Conservation (phyloP, 2,113 vertebrate species). For the Fulica atra region DNA sequence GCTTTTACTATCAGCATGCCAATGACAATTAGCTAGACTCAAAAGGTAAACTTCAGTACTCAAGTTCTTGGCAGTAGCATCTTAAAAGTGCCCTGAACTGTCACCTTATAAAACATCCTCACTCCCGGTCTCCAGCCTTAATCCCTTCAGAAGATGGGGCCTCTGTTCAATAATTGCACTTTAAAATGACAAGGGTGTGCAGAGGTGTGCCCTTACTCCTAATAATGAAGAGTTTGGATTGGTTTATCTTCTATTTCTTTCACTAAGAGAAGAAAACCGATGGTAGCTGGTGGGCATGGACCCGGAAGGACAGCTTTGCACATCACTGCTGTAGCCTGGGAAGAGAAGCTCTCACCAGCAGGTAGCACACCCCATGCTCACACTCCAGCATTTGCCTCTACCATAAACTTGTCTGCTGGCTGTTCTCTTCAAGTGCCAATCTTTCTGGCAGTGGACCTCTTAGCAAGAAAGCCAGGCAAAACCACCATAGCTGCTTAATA, state of each 20-base stretch:
- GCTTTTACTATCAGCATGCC: neutral
- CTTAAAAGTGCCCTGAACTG: neutral
- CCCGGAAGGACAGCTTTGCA: neutral
- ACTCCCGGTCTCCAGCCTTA: neutral
- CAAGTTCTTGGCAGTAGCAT: neutral
- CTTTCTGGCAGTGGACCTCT: neutral
- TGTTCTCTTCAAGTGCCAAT: neutral
- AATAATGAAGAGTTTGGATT: neutral
- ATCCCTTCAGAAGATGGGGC: neutral
- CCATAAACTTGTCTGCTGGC: neutral
- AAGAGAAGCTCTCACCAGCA: neutral
- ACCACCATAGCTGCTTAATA: neutral
- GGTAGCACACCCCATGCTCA: neutral
- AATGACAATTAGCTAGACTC: neutral
- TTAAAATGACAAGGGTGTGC: neutral
- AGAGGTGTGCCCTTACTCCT: neutral
- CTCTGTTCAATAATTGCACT: neutral
- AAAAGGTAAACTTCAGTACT: neutral
- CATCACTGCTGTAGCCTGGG: neutral
- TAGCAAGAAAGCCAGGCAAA: neutral
- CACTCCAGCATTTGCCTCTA: neutral
- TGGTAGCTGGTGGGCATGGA: fast-evolving
- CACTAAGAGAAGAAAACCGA: neutral
- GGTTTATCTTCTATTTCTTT: neutral
- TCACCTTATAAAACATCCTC: neutral